Evolutionary conservation across 2,113 vertebrate genomes (phyloP).

Genomic region (Quiscalus mexicanus): DNA sequence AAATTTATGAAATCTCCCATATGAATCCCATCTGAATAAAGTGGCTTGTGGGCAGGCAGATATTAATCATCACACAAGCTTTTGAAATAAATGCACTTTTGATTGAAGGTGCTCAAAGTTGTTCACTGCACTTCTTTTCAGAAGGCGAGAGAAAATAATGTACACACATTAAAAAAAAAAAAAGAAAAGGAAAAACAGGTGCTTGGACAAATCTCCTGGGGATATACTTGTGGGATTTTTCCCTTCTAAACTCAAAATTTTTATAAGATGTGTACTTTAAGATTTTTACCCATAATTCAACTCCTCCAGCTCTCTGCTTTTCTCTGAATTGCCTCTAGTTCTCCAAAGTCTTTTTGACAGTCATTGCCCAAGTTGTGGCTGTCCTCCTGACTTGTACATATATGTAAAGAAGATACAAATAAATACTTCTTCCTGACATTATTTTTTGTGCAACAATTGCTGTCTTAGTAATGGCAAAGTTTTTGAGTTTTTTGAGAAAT

Average conservation of each 20-base stretch:
- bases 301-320: not conserved
- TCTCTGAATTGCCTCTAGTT: not conserved
- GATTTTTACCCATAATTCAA: not conserved
- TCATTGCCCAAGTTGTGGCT: not conserved
- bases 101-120: not conserved
- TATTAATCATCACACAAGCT: not conserved
- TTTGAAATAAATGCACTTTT: not conserved
- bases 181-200: not conserved
- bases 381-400: not conserved
- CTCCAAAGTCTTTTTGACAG: not conserved
- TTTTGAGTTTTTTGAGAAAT: not conserved
- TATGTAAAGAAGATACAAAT: not conserved
- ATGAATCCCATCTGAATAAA: slow-evolving; percentile 6
- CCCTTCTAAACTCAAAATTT: not conserved
- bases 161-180: not conserved
- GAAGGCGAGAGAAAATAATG: not conserved
- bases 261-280: not conserved
- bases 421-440: not conserved
- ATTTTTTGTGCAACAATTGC: not conserved
- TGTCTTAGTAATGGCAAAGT: not conserved
- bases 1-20: slow-evolving; percentile 16
- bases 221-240: not conserved
- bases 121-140: not conserved
- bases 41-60: not conserved
- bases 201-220: not conserved